Conservation (phyloP, 2,888 invertebrate species). For the Aleiodes alternator region DNA sequence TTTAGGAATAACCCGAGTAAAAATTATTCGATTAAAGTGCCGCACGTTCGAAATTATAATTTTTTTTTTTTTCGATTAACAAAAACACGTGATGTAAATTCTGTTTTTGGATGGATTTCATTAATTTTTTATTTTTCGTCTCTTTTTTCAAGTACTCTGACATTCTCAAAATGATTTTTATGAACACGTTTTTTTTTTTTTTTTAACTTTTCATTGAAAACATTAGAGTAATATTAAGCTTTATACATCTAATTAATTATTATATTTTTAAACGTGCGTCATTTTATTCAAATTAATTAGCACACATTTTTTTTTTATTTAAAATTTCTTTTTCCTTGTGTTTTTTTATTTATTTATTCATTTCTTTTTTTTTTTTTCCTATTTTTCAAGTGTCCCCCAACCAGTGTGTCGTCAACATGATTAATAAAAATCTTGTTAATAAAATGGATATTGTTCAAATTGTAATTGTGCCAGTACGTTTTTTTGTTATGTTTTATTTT, state of each 20-base stretch:
- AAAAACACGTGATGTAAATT: conserved; percentile 47
- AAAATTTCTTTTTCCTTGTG: conserved; percentile 3
- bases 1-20: conserved; percentile 61
- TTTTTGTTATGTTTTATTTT: not conserved
- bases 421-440: conserved; percentile 62
- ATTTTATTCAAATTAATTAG: conserved; percentile 61
- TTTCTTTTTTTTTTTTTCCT: conserved; percentile 33
- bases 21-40: conserved; percentile 63
- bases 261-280: conserved; percentile 57
- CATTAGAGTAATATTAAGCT: conserved; percentile 26
- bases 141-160: conserved; percentile 24
- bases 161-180: conserved; percentile 44
- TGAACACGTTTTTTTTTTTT: conserved; percentile 32
- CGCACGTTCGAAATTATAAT: conserved; percentile 51
- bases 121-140: not conserved
- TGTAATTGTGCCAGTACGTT: conserved; percentile 40
- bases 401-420: conserved; percentile 59
- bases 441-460: conserved; percentile 50
- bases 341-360: not conserved
- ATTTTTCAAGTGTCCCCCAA: conserved; percentile 56
- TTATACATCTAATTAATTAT: conserved; percentile 5
- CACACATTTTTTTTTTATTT: conserved; percentile 51
- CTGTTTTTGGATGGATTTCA: conserved; percentile 31
- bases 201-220: conserved; percentile 46
- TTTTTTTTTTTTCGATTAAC: conserved; percentile 65